phyloP scores from a whole-genome alignment of 2,888 invertebrate species.

The Drosophila fungiperda region DNA sequence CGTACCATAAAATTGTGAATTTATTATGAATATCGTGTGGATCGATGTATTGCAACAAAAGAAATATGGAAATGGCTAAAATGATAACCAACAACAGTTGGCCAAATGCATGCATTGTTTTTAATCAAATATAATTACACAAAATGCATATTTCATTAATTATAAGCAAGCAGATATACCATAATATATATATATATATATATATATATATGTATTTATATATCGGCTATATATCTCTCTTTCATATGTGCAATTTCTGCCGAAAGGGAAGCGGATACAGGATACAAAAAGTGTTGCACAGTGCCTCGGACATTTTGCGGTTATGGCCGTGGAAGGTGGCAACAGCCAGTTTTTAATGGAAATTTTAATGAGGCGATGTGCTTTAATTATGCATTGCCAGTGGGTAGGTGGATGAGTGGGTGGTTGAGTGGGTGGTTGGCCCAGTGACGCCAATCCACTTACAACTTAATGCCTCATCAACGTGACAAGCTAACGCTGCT shows the following conservation, averaged over 20 bases:
- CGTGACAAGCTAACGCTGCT: constrained; percentile 57
- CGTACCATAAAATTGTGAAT: constrained; percentile 37
- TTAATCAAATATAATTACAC: constrained; percentile 77
- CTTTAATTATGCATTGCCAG: constrained; percentile 74
- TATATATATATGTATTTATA: constrained; percentile 3
- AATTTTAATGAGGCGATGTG: constrained; percentile 74
- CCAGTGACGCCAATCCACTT: constrained; percentile 60
- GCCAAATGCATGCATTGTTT: constrained; percentile 49
- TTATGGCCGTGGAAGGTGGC: constrained; percentile 11
- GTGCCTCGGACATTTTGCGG: constrained; percentile 32
- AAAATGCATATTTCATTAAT: constrained; percentile 69
- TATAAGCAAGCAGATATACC: constrained; percentile 24
- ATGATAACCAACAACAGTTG: constrained; percentile 23
- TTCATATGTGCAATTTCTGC: neutral
- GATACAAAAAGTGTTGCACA: constrained; percentile 21
- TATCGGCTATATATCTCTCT: neutral
- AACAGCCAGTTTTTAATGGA: constrained; percentile 71
- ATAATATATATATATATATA: constrained; percentile 5
- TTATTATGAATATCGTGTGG: constrained; percentile 50
- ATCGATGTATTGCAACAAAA: constrained; percentile 39
- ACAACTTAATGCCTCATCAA: constrained; percentile 73
- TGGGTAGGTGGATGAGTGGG: constrained; percentile 8
- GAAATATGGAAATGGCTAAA: constrained; percentile 7
- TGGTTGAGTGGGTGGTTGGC: constrained; percentile 12
- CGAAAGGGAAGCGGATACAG: constrained; percentile 13